Conservation (phyloP, 2,888 invertebrate genomes). For the Lumbricus terrestris region DNA sequence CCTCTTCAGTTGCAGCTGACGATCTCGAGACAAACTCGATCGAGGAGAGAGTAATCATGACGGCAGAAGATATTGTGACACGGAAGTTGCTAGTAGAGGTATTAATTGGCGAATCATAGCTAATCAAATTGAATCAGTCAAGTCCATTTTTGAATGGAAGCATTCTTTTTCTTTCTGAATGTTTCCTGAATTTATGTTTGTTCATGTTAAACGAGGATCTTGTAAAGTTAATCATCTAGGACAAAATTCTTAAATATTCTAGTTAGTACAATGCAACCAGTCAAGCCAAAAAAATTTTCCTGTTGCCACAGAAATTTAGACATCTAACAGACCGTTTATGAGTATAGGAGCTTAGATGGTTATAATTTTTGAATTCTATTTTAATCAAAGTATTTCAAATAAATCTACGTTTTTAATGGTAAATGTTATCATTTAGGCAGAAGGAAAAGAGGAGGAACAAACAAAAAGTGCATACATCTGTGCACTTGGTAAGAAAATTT, state of each 20-base stretch:
- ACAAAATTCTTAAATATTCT: not conserved
- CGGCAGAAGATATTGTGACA: slow-evolving; percentile 50
- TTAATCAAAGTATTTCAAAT: not conserved
- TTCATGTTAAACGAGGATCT: not conserved
- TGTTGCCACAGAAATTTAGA: not conserved
- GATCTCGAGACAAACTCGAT: slow-evolving; percentile 37
- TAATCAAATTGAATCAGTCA: not conserved
- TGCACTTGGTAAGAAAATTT: slow-evolving; percentile 51
- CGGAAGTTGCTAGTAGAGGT: slow-evolving; percentile 54
- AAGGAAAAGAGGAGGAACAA: slow-evolving; percentile 71
- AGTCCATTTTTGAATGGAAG: not conserved
- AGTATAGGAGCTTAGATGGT: not conserved
- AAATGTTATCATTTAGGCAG: slow-evolving; percentile 65
- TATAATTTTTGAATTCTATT: not conserved
- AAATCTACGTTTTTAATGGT: not conserved
- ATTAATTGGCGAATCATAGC: slow-evolving; percentile 14
- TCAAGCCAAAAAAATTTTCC: not conserved
- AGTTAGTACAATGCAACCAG: not conserved
- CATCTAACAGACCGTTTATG: not conserved
- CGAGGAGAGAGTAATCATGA: slow-evolving; percentile 30
- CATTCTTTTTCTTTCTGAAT: not conserved
- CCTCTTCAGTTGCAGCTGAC: not conserved
- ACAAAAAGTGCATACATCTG: slow-evolving; percentile 69
- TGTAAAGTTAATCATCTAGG: no score
- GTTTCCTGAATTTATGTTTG: not conserved